Conservation (phyloP, 2,113 vertebrate species). For the Grammomys surdaster region DNA sequence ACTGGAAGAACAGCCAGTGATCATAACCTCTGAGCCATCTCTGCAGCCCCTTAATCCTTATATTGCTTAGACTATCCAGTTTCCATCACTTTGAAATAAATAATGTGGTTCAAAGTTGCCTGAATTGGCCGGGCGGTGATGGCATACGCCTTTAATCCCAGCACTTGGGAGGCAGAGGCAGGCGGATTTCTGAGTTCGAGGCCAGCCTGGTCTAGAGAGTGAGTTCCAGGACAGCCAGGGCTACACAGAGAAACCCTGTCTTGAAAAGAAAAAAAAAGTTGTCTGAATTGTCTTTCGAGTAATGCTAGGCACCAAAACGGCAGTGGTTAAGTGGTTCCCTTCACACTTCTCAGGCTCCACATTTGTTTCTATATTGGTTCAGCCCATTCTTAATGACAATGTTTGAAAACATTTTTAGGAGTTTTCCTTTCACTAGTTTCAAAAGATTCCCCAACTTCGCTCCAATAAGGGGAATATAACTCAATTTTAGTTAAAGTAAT, state of each 20-base stretch:
- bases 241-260: too few species aligned
- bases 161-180: too few species aligned
- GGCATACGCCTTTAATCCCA: too few species aligned
- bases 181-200: too few species aligned
- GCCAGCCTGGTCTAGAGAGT: too few species aligned
- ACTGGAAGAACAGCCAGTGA: neutral
- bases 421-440: constrained; percentile 81
- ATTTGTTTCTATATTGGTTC: constrained; percentile 70
- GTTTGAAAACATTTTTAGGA: constrained; percentile 79
- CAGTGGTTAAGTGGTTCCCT: constrained; percentile 68
- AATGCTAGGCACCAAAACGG: neutral
- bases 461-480: constrained; percentile 77
- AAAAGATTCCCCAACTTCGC: constrained; percentile 80
- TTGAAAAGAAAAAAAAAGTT: neutral
- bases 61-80: neutral
- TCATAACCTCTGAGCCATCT: neutral
- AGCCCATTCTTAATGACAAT: constrained; percentile 74
- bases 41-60: neutral
- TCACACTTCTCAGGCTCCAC: constrained; percentile 62
- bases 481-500: constrained; percentile 75
- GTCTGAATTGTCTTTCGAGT: neutral
- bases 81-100: constrained; percentile 53
- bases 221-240: too few species aligned
- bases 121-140: neutral
- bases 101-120: constrained; percentile 34